These are phyloP conservation scores for Leptestheria dahalacensis DNA, from an alignment of 1,140 invertebrate genomes.

Conservation along the genomic window DNA sequence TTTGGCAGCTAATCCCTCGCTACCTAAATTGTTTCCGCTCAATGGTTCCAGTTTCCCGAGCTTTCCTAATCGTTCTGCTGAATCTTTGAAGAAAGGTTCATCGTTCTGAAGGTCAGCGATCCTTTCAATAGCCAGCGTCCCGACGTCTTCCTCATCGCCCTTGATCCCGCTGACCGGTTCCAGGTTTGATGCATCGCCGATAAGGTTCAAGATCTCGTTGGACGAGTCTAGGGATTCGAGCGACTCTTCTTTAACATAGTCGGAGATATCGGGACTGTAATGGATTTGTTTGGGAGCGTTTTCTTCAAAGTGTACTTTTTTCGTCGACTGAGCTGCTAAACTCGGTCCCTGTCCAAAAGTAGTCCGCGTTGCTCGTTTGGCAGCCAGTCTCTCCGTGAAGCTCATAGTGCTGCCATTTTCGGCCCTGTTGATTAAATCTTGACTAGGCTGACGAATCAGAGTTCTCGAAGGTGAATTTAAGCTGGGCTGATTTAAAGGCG, in stretches of 20 bases:
- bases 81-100: not conserved
- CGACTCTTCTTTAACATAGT: not conserved
- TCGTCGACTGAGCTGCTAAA: not conserved
- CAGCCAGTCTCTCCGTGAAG: conserved; percentile 11
- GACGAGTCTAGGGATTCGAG: not conserved
- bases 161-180: not conserved
- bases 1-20: not conserved
- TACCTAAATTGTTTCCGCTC: not conserved
- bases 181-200: not conserved
- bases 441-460: not conserved
- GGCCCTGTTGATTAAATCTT: not conserved
- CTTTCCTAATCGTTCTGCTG: not conserved
- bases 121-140: not conserved
- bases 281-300: not conserved
- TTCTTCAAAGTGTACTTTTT: not conserved
- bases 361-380: not conserved
- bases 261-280: not conserved
- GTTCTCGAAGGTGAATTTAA: not conserved
- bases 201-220: not conserved
- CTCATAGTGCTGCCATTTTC: conserved; percentile 1
- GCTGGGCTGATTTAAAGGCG: not conserved
- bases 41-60: not conserved
- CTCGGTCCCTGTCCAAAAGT: not conserved
- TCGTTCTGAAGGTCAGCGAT: not conserved
- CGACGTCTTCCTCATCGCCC: not conserved